A percentile compares a stretch with the other conserved stretches of the same genome.
Conservation (phyloP, 2,888 invertebrate species). For the Eilema depressum region DNA sequence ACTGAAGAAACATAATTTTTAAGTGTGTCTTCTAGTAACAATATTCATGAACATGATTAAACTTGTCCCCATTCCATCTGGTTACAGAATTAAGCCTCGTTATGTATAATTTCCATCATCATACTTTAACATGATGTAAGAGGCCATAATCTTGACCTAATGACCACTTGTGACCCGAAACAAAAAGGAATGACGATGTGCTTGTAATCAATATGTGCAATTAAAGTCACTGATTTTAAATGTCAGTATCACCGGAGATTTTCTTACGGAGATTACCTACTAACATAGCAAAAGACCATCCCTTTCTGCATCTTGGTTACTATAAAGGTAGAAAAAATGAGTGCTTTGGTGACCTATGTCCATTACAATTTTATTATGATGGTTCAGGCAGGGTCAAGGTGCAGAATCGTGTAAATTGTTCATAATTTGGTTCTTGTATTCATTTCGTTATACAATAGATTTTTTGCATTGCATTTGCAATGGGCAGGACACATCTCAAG, state of each 20-base stretch:
- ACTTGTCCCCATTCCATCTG: neutral
- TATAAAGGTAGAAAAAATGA: no score
- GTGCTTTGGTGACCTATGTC: no score
- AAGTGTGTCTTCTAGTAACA: neutral
- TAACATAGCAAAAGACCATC: neutral
- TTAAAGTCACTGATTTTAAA: neutral
- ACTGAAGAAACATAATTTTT: neutral
- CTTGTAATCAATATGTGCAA: neutral
- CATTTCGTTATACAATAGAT: no score
- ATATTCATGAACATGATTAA: neutral
- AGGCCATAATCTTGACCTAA: conserved; percentile 36
- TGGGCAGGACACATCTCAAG: no score
- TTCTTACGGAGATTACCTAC: neutral
- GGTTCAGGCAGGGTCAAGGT: no score
- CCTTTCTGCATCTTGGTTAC: no score
- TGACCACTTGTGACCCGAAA: conserved; percentile 22
- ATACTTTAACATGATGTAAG: conserved; percentile 28
- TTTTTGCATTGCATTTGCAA: no score
- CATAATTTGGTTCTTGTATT: no score
- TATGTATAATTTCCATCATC: conserved; percentile 26
- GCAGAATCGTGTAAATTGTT: no score
- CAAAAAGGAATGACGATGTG: conserved; percentile 5
- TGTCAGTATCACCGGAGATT: neutral
- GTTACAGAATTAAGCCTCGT: conserved; percentile 23
- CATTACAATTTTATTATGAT: no score